Evolutionary conservation across 1,140 invertebrate genomes (phyloP).

Genomic region (Pseudomyrmex cubaensis): DNA sequence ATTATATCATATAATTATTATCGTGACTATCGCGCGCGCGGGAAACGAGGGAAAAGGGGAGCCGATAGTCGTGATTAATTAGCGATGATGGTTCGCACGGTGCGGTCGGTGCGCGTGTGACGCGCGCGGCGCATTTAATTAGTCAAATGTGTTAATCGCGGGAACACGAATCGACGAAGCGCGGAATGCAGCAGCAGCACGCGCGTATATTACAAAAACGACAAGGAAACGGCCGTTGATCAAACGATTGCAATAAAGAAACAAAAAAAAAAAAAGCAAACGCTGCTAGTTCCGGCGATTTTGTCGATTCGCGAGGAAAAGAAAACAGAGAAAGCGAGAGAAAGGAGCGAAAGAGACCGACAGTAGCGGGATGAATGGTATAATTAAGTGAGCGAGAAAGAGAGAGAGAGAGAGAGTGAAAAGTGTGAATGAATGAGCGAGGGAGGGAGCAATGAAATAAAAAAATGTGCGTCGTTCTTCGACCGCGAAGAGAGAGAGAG

Average conservation of each 20-base stretch:
- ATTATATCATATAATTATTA: constrained; percentile 63
- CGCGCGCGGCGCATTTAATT: constrained; percentile 57
- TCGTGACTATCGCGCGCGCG: constrained; percentile 51
- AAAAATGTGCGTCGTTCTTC: constrained; percentile 63
- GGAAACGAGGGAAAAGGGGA: no score
- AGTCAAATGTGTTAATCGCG: constrained; percentile 37
- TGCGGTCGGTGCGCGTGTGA: constrained; percentile 61
- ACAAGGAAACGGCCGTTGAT: background rate
- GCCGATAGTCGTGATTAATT: no score
- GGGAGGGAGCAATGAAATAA: constrained; percentile 23
- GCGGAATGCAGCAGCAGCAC: background rate
- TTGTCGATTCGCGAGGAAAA: constrained; percentile 45
- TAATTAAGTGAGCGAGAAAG: constrained; percentile 51
- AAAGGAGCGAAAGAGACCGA: background rate
- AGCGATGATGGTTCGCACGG: no score
- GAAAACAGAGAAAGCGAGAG: background rate
- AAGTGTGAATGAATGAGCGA: constrained; percentile 46
- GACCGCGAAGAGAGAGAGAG: constrained; percentile 72
- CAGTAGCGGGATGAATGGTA: constrained; percentile 1
- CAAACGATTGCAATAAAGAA: background rate
- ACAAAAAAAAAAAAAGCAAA: background rate
- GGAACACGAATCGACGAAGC: constrained; percentile 16
- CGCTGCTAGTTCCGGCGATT: constrained; percentile 20
- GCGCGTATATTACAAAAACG: background rate
- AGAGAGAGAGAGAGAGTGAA: constrained; percentile 44